Evolutionary conservation across 2,797 vertebrate species (phyloP), one percentile per base, ranked within the genome.

Genomic region (Macroramphosus scolopax): DNA sequence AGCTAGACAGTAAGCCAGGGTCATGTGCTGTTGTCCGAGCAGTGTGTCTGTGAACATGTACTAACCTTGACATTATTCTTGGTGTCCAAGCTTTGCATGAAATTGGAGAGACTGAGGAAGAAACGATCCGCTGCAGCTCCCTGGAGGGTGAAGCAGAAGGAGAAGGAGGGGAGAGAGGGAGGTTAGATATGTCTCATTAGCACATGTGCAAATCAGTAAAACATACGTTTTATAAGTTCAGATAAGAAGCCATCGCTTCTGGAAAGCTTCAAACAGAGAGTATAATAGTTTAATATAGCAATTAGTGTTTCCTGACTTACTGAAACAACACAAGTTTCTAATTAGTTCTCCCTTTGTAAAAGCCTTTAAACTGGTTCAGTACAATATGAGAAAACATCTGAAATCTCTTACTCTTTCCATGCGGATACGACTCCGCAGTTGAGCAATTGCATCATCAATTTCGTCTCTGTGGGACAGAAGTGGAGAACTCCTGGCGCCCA

Each of bases 1-100:
- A n/a, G n/a, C n/a, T n/a, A n/a, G n/a, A n/a, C n/a, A n/a, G n/a
- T n/a, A n/a, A n/a, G n/a, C n/a, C n/a, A n/a, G n/a, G n/a, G n/a
- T n/a, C n/a, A n/a, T n/a, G n/a, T n/a, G n/a, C n/a, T n/a, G n/a
- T n/a, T n/a, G n/a, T n/a, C n/a, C n/a, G 20, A 47, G 46, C 13
- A n/a, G 14, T 31, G 17, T 14, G 47, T 30, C 18, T 14, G 24
- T 36, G 17, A 24, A 29, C 25, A 12, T 28, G 17, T 14, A 45
- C 75, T 73, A 77, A 98, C 96, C 95, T 98, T 98, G 51, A 98
- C 95, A 0, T 96, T 98, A 77, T 93, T 92, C 65, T 96, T 93
- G 25, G 94, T 92, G 80, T 98, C 94, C 72, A 98, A 49, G 57
- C 94, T 92, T 58, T 91, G 88, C 83, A 97, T 88, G 74, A 98